Base-by-base conservation (phyloP, 2,888 invertebrate species). In the Junonia oenone region DNA sequence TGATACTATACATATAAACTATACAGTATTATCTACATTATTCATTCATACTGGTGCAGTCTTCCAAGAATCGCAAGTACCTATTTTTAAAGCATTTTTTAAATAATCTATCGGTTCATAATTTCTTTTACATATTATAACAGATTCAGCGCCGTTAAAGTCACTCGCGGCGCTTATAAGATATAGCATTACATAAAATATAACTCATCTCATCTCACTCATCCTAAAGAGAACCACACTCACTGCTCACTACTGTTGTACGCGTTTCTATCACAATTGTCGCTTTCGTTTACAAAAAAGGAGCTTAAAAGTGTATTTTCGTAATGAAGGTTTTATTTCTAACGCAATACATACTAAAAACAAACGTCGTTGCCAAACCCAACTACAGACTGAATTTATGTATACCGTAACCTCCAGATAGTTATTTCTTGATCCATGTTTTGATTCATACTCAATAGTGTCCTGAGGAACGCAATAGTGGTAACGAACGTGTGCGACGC, bases 291-390 rank as follows among this genome's bases (percentile, higher is more conserved):
- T 15, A 38, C n/a, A 35, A 37, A 40, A 52, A 58, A 59, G 47
- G 49, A 54, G 49, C 55, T 59, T 63, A 48, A 58, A 52, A 57
- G 43, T 52, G 29, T 52, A 52, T 52, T 52, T 52, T 52, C 61
- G 43, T 49, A 55, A 26, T 50, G 11, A 35, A 45, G 22, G 38
- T 47, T 33, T 55, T 52, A 31, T 58, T 61, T 58, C 43, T 31
- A 48, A 54, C 50, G 49, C 55, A 55, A 52, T 56, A 58, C 55
- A 52, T 59, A 61, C 64, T 77, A 78, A 78, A 40, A 62, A 74
- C 75, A 77, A 81, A 83, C 75, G 75, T 84, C 77, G 87, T 82
- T 85, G 89, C 88, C 88, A 89, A 89, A 86, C 81, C 81, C 78
- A 69, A 81, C 75, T 67, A 79, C 85, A 87, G 86, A 88, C 88